phyloP scores from a whole-genome alignment of 2,113 vertebrate species.

The Engystomops pustulosus region DNA sequence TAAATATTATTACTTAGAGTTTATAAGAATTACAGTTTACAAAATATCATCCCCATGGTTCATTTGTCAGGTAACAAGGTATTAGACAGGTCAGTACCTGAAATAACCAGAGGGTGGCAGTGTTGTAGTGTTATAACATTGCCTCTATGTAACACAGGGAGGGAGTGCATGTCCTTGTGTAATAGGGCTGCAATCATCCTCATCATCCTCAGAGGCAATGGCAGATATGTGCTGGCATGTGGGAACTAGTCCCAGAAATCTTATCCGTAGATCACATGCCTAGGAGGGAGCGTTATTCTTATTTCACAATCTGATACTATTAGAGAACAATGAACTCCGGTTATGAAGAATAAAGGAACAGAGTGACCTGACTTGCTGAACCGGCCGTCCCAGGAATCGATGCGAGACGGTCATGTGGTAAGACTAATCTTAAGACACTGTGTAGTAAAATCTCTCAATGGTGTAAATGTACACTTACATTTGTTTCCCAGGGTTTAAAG shows the following conservation, averaged over 20 bases:
- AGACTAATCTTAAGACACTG: background rate
- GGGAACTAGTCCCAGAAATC: background rate
- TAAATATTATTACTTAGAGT: too few species aligned
- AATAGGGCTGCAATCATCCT: too few species aligned
- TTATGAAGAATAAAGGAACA: background rate
- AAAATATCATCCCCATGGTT: background rate
- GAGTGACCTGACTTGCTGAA: background rate
- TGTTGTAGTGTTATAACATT: background rate
- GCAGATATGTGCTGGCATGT: too few species aligned
- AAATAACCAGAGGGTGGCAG: conserved; percentile 30
- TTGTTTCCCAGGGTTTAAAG: conserved; percentile 94
- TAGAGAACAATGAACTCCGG: background rate
- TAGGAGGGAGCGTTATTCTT: background rate
- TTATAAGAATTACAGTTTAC: too few species aligned
- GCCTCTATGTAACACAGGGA: background rate
- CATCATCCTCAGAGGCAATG: too few species aligned
- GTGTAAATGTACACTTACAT: conserved; percentile 81
- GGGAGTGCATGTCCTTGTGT: background rate
- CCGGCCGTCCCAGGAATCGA: background rate
- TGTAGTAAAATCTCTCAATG: background rate
- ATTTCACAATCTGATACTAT: background rate
- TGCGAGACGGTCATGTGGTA: background rate
- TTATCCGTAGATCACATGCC: background rate
- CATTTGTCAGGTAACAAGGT: too few species aligned
- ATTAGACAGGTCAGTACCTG: background rate